phyloP scores from a whole-genome alignment of 2,888 invertebrate species.

The Caenorhabditis uteleia region DNA sequence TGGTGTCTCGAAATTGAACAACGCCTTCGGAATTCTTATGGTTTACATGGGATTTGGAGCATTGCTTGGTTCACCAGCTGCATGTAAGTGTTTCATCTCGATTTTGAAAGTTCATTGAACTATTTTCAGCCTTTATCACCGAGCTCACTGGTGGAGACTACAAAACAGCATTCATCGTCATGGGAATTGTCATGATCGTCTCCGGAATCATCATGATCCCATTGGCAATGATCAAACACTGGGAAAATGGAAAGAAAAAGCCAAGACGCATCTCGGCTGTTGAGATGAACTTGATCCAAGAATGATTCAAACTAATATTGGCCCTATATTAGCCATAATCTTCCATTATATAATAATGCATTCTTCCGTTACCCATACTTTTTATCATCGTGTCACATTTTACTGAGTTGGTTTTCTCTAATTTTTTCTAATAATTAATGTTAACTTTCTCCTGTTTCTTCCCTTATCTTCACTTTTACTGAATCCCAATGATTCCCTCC shows the following conservation, averaged over 20 bases:
- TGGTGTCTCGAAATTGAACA: constrained; percentile 73
- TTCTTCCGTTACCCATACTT: too few relatives aligned
- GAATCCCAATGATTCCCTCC: too few relatives aligned
- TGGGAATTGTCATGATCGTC: constrained; percentile 82
- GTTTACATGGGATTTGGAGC: constrained; percentile 74
- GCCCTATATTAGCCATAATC: background rate
- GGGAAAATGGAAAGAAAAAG: constrained; percentile 80
- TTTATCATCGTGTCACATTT: too few relatives aligned
- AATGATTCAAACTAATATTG: background rate
- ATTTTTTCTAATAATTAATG: too few relatives aligned
- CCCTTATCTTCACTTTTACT: too few relatives aligned
- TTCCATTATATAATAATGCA: constrained; percentile 30
- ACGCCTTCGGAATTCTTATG: constrained; percentile 73
- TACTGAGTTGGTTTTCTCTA: too few relatives aligned
- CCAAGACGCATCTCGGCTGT: constrained; percentile 5
- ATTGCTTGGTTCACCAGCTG: constrained; percentile 71
- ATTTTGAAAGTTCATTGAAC: too few relatives aligned
- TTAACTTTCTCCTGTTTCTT: too few relatives aligned
- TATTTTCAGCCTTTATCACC: constrained; percentile 6
- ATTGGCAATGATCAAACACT: constrained; percentile 79
- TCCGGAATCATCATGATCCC: constrained; percentile 89
- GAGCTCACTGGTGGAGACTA: constrained; percentile 74
- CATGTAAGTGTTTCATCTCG: too few relatives aligned
- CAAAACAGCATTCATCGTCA: constrained; percentile 83
- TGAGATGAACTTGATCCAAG: constrained; percentile 6